Evolutionary conservation across 35 echinoderm and acorn worm species (phyloP), one percentile per base, ranked within the genome.

Genomic region (Holothuria glaberrima): DNA sequence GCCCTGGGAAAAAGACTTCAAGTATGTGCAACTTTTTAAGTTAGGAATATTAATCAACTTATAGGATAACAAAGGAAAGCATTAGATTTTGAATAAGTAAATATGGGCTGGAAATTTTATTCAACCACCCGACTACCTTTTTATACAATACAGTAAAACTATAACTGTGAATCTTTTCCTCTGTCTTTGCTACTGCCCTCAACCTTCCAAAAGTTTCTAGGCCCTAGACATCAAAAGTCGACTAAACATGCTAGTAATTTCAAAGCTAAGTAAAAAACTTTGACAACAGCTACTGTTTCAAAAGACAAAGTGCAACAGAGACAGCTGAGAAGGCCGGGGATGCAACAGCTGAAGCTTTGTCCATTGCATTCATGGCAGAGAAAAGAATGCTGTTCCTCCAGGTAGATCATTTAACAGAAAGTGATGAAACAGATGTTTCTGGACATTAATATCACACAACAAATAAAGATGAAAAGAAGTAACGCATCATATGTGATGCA

Each of bases 401-500:
- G 50, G 50, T 62, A 3, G 62, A 87, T 24, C 85, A 87, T 71
- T 71, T 87, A 50, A 87, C 62, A 38, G 85, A 70, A n/a, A 52
- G 85, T 87, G 0, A 87, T 71, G 85, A 88, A 85, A 22, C 54
- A 10, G 12, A 85, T 85, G 81, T 63, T 85, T 44, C 81, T 25
- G 14, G 58, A 85, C 34, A 63, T 56, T 22, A 65, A 85, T 62
- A 88, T 69, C 22, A 32, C 66, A 46, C 22, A 88, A 87, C 5
- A n/a, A 48, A 69, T 69, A 30, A 88, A 68, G 61, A 88, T 54
- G 38, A 87, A 87, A 87, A 71, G 63, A 50, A 69, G 62, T 18
- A 88, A 88, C 35, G 86, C 85, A 46, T 87, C 63, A 71, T 71
- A 88, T 71, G 86, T 88, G 44, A 88, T 88, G 86, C 86, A 88